phyloP scores from a whole-genome alignment of 1,140 invertebrate species.

The Spodoptera frugiperda region DNA sequence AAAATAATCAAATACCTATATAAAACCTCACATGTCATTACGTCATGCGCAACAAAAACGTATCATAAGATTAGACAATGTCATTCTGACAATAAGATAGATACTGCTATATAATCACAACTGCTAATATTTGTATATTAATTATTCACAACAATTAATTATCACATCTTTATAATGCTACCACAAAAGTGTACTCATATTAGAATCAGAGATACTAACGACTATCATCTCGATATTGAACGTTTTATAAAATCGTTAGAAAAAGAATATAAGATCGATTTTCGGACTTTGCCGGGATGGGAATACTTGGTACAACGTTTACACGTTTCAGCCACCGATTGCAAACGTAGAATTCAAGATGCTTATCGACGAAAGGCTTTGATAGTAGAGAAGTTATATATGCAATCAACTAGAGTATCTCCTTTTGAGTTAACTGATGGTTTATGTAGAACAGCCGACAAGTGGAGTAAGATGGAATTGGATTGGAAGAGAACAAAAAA shows the following conservation, averaged over 20 bases:
- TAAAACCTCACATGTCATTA: neutral
- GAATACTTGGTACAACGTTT: slow-evolving; percentile 63
- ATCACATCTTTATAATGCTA: slow-evolving; percentile 48
- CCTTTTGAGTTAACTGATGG: slow-evolving; percentile 71
- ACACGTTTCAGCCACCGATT: slow-evolving; percentile 58
- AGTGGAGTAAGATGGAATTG: slow-evolving; percentile 62
- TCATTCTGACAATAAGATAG: neutral
- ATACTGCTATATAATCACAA: too few species aligned
- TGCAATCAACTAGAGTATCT: slow-evolving; percentile 63
- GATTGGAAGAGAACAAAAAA: slow-evolving; percentile 46
- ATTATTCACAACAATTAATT: neutral
- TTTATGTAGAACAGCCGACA: slow-evolving; percentile 64
- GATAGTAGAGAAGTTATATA: slow-evolving; percentile 72
- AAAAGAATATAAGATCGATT: slow-evolving; percentile 66
- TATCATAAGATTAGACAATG: slow-evolving; percentile 1
- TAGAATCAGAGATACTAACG: slow-evolving; percentile 60
- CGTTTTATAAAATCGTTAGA: slow-evolving; percentile 67
- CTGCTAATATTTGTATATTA: neutral
- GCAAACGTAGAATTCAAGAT: slow-evolving; percentile 62
- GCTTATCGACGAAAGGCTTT: slow-evolving; percentile 58
- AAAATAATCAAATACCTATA: neutral
- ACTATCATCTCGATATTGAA: slow-evolving; percentile 62
- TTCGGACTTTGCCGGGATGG: slow-evolving; percentile 69
- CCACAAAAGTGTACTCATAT: slow-evolving; percentile 61
- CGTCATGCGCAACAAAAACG: neutral